A percentile compares a stretch with the other conserved stretches of the same genome.
Evolutionary conservation across 2,113 vertebrate species (phyloP).

Genomic region (Anarhynchus alexandrinus): DNA sequence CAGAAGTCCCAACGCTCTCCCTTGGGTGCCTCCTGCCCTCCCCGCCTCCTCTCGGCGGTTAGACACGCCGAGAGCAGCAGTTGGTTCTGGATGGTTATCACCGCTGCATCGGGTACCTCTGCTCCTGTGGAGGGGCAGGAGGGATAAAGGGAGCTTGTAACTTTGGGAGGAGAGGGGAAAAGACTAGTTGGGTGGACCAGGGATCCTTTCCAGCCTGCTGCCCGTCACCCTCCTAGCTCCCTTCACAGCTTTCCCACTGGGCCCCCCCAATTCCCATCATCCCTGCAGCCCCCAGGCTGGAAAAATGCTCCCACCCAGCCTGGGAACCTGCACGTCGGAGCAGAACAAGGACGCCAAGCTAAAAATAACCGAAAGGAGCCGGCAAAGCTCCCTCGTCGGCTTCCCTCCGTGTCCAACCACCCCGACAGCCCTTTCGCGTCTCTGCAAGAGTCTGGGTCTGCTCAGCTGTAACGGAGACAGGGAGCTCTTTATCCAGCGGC

Average conservation of each 20-base stretch:
- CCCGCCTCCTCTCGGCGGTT: not conserved
- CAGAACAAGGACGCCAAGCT: not conserved
- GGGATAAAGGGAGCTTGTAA: not conserved
- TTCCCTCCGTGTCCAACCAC: not conserved
- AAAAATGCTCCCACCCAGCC: not conserved
- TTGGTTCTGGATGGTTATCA: not conserved
- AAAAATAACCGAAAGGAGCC: not conserved
- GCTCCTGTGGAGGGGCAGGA: not conserved
- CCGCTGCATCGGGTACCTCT: fast-evolving
- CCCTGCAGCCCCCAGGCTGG: not conserved
- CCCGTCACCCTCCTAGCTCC: not conserved
- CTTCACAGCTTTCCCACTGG: not conserved
- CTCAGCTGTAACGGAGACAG: not conserved
- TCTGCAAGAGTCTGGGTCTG: not conserved
- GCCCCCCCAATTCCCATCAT: not conserved
- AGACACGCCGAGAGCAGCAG: not conserved
- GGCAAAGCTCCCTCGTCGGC: not conserved
- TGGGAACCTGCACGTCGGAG: not conserved
- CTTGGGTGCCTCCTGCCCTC: not conserved
- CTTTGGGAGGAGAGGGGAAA: not conserved
- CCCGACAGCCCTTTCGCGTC: not conserved
- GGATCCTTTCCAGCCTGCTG: not conserved
- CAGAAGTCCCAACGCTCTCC: not conserved
- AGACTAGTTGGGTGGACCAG: not conserved
- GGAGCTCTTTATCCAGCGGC: not conserved